Evolutionary conservation across 2,888 invertebrate species (phyloP), one percentile per base, ranked within the genome.

Genomic region (Tridacna gigas): DNA sequence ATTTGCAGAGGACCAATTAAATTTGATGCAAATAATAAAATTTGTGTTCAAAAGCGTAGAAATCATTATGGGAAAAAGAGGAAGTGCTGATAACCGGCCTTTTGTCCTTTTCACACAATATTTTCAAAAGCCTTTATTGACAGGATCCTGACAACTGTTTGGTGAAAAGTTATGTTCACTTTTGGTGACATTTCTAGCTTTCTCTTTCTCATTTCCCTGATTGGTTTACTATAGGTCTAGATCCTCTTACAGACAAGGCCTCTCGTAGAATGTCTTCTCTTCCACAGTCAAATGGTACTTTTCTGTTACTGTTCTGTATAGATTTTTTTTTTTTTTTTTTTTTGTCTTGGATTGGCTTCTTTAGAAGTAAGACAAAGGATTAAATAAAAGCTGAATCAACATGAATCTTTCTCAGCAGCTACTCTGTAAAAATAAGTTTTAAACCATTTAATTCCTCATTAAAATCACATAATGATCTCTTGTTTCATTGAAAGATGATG

Each of bases 241-340:
- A 81, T 20, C 45, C 71, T n/a, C 51, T 60, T 11, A 63, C 74
- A 48, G 82, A 82, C 25, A 83, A 79, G 66, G 61, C 73, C 26
- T 65, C 60, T 56, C 83, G 83, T 79, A 83, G 77, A 79, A 60
- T 67, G 18, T 79, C 83, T 26, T 65, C 73, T 22, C 26, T 73
- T 20, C 81, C 75, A 9, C 79, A 79, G 56, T 47, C 74, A 15
- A 66, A 74, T 56, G 79, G 79, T 79, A 79, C 67, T 45, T 56
- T 56, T 37, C 15, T 56, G 2, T 56, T 56, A 20, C 11, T 56
- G 20, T 56, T 3, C 20, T 20, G 56, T 56, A 56, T 3, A 56
- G 15, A 20, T 56, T 56, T 20, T 56, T 56, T 3, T 3, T 56
- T 5, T 56, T 5, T 56, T 56, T 20, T 56, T 56, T 3, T 3